Evolutionary conservation across 2,888 invertebrate genomes (phyloP).

Genomic region (Molorchus minor): DNA sequence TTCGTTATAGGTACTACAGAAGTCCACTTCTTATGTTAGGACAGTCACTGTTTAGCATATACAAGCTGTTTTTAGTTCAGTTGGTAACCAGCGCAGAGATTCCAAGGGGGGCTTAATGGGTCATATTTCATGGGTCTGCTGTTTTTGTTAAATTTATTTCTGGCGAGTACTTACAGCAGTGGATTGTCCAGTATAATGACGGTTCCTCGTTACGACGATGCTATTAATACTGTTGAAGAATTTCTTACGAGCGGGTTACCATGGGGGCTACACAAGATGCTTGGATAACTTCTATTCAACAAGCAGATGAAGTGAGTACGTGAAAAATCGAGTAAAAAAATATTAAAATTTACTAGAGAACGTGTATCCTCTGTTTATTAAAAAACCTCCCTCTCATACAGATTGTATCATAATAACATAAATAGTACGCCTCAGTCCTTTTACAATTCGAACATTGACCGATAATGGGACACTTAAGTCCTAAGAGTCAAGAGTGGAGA

Average conservation of each 20-base stretch:
- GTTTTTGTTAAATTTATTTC: slow-evolving; percentile 67
- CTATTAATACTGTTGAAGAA: slow-evolving; percentile 71
- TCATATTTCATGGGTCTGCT: slow-evolving; percentile 65
- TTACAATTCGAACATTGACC: no score
- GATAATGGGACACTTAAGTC: no score
- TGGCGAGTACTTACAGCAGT: slow-evolving; percentile 72
- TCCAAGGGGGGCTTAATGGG: slow-evolving; percentile 39
- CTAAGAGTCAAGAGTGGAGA: no score
- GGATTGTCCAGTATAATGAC: slow-evolving; percentile 75
- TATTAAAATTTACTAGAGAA: no score
- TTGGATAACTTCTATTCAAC: slow-evolving; percentile 71
- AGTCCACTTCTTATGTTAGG: no score
- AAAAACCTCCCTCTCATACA: no score
- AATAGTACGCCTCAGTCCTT: no score
- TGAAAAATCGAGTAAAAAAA: no score
- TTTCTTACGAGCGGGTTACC: slow-evolving; percentile 67
- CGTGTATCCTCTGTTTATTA: no score
- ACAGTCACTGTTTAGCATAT: slow-evolving; percentile 29
- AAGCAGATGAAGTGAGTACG: slow-evolving; percentile 66
- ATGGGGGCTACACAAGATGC: slow-evolving; percentile 76
- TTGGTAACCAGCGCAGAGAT: slow-evolving; percentile 41
- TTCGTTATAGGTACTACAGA: no score
- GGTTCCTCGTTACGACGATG: slow-evolving; percentile 70
- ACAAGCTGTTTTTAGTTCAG: slow-evolving; percentile 53
- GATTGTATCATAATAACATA: no score